phyloP scores from a whole-genome alignment of 1,140 invertebrate species.

The Bombyx mori region DNA sequence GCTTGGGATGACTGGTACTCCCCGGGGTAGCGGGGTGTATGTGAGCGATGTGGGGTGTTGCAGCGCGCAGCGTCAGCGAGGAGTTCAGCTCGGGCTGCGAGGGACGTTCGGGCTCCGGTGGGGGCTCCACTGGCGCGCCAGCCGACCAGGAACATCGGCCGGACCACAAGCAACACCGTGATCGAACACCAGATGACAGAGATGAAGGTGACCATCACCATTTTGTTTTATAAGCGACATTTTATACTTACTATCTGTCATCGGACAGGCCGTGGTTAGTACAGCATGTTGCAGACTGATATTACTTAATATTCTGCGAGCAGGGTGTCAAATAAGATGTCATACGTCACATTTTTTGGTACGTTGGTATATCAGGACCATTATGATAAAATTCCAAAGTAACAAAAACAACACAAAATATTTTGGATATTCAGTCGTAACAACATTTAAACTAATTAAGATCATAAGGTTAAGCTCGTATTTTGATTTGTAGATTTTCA shows the following conservation, averaged over 20 bases:
- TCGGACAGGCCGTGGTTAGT: not conserved
- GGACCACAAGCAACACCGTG: constrained; percentile 67
- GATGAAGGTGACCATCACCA: constrained; percentile 78
- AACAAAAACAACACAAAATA: too few relatives aligned
- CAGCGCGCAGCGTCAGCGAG: constrained; percentile 65
- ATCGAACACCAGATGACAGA: constrained; percentile 90
- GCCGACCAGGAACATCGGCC: constrained; percentile 62
- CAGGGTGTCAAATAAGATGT: not conserved
- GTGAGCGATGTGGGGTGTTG: constrained; percentile 49
- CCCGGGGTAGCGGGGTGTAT: constrained; percentile 30
- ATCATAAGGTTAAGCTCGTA: too few relatives aligned
- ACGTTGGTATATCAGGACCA: too few relatives aligned
- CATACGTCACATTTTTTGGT: not conserved
- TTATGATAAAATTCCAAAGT: too few relatives aligned
- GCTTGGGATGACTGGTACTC: not conserved
- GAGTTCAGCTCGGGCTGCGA: constrained; percentile 67
- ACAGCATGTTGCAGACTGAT: not conserved
- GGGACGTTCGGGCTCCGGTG: constrained; percentile 62
- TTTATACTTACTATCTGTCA: not conserved
- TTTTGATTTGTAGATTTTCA: too few relatives aligned
- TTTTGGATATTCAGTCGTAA: too few relatives aligned
- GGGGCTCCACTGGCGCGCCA: constrained; percentile 56
- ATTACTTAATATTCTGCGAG: too few relatives aligned
- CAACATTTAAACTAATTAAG: too few relatives aligned
- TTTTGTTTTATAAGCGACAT: not conserved